Conservation (phyloP, 2,113 vertebrate species). For the Orycteropus afer region DNA sequence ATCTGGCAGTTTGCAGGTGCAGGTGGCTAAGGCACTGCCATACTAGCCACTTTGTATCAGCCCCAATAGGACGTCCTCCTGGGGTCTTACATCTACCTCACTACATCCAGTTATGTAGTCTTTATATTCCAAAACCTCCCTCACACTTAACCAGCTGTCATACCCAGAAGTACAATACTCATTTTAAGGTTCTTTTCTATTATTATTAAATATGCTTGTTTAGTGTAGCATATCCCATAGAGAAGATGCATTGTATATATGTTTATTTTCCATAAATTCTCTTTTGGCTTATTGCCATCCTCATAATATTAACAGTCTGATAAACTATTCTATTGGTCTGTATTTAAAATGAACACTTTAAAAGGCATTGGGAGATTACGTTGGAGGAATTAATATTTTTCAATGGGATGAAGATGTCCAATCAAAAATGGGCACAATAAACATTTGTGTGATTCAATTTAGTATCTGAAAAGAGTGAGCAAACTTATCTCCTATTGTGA, state of each 20-base stretch:
- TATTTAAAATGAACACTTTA: conserved; percentile 22
- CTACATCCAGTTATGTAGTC: background rate
- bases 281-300: background rate
- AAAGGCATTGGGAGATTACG: background rate
- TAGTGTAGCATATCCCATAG: background rate
- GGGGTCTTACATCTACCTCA: background rate
- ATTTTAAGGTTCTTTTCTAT: background rate
- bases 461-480: background rate
- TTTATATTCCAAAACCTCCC: background rate
- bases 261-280: background rate
- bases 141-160: background rate
- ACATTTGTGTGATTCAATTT: background rate
- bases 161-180: background rate
- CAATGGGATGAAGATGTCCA: background rate
- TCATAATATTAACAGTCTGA: background rate
- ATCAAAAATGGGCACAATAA: background rate
- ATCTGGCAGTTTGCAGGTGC: conserved; percentile 54
- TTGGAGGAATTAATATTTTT: conserved; percentile 12
- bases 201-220: background rate
- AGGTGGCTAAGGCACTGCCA: conserved; percentile 22
- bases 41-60: conserved; percentile 37
- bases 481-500: background rate
- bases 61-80: conserved; percentile 13
- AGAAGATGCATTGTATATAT: background rate
- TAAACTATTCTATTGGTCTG: background rate